A percentile compares a stretch with the other conserved stretches of the same genome.
These are phyloP conservation scores for Magallana angulata DNA, from an alignment of 1,140 invertebrate species.

Conservation along the genomic window DNA sequence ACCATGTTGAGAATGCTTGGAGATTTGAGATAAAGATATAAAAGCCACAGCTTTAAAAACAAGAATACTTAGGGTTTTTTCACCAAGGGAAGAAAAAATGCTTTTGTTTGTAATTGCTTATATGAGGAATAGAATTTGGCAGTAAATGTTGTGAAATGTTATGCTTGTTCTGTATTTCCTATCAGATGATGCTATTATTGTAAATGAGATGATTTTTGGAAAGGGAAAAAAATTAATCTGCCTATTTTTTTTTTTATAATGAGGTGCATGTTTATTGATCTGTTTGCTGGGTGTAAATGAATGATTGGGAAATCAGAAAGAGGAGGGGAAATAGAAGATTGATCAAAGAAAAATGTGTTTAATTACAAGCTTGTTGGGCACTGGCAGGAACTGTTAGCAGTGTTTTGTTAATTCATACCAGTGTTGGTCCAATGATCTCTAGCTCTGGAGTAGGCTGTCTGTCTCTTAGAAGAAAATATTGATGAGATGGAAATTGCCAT, in stretches of 20 bases:
- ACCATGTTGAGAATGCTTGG: constrained; percentile 28
- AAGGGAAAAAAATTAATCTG: not conserved
- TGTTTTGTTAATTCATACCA: constrained; percentile 31
- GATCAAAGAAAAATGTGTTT: constrained; percentile 24
- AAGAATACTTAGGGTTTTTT: not conserved
- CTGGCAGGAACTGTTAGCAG: constrained; percentile 5
- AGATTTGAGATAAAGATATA: constrained; percentile 31
- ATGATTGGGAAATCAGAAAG: constrained; percentile 6
- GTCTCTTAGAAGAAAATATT: constrained; percentile 23
- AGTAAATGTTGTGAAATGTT: constrained; percentile 28
- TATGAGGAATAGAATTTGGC: constrained; percentile 25
- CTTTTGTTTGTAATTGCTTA: constrained; percentile 35
- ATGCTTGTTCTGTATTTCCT: not conserved
- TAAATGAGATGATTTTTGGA: not conserved
- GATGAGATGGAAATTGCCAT: constrained; percentile 32
- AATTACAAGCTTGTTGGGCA: constrained; percentile 3
- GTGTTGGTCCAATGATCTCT: constrained; percentile 7
- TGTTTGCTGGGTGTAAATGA: not conserved
- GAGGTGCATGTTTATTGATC: not conserved
- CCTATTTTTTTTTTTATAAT: not conserved
- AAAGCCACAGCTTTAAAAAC: constrained; percentile 10
- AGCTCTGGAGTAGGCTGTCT: not conserved
- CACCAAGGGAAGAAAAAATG: not conserved
- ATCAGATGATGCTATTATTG: not conserved
- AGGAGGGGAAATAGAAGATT: not conserved